Base-by-base conservation (phyloP, 2,888 invertebrate species). In the Thymelicus lineola region DNA sequence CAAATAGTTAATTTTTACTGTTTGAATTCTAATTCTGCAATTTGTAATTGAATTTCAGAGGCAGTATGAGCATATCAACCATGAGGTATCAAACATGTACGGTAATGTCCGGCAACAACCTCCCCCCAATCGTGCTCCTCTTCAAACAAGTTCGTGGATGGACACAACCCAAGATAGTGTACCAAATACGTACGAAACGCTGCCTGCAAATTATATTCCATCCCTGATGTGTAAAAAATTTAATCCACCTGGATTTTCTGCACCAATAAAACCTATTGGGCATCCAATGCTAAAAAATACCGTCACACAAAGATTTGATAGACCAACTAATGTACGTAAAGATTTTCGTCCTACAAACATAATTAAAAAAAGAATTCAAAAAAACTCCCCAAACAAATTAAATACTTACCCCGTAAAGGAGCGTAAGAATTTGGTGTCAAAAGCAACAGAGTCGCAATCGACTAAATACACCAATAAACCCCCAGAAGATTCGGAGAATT, bases 31-130 rank as follows among this genome's bases (percentile, higher is more conserved):
- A 69, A 69, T 69, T 38, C 69, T 42, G 58, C 46, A 42, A 67
- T 72, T 76, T 74, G 74, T 76, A 75, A 80, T 84, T 82, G 77
- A 77, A 80, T 89, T 89, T 87, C 89, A 89, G 89, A 86, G 84
- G 78, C 80, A 79, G 74, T 84, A 75, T 79, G 76, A 81, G 72
- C 77, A 79, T 67, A 76, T 72, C 74, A 76, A 75, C 66, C 57
- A 42, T 35, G 69, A 66, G 42, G 38, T 62, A 28, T 17, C 68
- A 20, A 28, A 58, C 20, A 20, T 14, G 14, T 70, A 61, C 55
- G 53, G n/a, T 35, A 69, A 64, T 59, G 57, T 66, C 71, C 53
- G 71, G 73, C 71, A 70, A 67, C 64, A 69, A 75, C 69, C 67
- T 72, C 63, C 71, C 73, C 61, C 77, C 48, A 87, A 86, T 75